Base-by-base conservation (phyloP, 2,888 invertebrate species). In the Drosophila parthenogenetica region DNA sequence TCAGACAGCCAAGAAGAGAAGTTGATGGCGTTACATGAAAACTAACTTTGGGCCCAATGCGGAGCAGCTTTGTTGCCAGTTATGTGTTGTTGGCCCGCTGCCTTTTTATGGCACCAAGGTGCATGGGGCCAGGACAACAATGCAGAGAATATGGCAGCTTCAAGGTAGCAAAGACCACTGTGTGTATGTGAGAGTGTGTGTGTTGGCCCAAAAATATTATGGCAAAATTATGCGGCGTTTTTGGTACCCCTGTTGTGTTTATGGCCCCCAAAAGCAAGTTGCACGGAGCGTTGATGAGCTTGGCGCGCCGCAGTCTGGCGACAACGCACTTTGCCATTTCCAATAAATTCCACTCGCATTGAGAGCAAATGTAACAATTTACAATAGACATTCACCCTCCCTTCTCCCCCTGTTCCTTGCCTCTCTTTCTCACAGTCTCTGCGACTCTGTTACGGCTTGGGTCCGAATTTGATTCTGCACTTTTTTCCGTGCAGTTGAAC, bases 401-500 rank as follows among this genome's bases (percentile, higher is more conserved):
- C n/a, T 39, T 13, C 37, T 48, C 54, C 25, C 5, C 29, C 22
- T 22, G 22, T 3, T 35, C 3, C 35, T 8, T 0, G 13, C 2
- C 35, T 35, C 37, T 25, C 14, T 16, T 32, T 13, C 42, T 42
- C 49, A 2, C 54, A 55, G 39, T 13, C 42, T 32, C 42, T 45
- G 29, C 29, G 8, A 29, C 14, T 13, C n/a, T 48, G 39, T 19
- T 16, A 25, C 29, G 29, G 48, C 51, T 42, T 50, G 50, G 55
- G 49, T 68, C 39, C 19, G 35, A 42, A 40, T 35, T 51, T 49
- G 19, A 39, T 19, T 53, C 61, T 68, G 67, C 79, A 69, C 81
- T 82, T 87, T 89, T 90, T 90, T 90, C 90, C 90, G 81, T 90
- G 87, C 90, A 90, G 90, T 90, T 90, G 74, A 90, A 76, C 90